Percentiles rank a stretch among this genome's conserved stretches.
These are phyloP conservation scores for Selenia dentaria DNA, from an alignment of 2,888 invertebrate genomes.

Conservation along the genomic window DNA sequence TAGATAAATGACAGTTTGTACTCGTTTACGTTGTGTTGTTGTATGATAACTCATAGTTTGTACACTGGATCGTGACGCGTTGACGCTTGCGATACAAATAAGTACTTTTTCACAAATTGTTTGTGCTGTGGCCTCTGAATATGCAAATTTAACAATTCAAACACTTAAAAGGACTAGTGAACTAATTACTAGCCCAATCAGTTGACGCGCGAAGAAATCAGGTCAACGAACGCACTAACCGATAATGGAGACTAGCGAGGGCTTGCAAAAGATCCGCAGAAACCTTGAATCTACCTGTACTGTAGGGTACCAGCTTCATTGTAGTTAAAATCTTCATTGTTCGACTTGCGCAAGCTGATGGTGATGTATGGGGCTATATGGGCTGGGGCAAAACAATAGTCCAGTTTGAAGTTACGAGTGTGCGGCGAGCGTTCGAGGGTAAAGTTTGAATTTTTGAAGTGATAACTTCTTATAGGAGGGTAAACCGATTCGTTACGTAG, in stretches of 20 bases:
- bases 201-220: constrained; percentile 44
- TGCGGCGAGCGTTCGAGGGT: constrained; percentile 1
- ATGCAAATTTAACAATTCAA: too few relatives aligned
- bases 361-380: constrained; percentile 45
- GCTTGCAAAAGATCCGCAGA: constrained; percentile 73
- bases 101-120: too few relatives aligned
- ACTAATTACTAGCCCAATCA: constrained; percentile 9
- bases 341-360: constrained; percentile 37
- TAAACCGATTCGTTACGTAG: too few relatives aligned
- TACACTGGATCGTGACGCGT: too few relatives aligned
- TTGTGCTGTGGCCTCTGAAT: too few relatives aligned
- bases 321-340: constrained; percentile 35
- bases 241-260: constrained; percentile 28
- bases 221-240: constrained; percentile 39
- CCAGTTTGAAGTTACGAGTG: not conserved
- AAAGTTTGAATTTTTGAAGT: constrained; percentile 1
- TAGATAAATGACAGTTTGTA: too few relatives aligned
- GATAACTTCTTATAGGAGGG: too few relatives aligned
- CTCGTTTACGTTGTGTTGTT: too few relatives aligned
- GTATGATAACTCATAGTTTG: too few relatives aligned
- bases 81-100: too few relatives aligned
- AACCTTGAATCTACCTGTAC: constrained; percentile 37
- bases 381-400: constrained; percentile 36
- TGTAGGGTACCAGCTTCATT: constrained; percentile 11
- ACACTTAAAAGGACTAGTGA: too few relatives aligned